These are phyloP conservation scores for Aradophagus sp. DNA, from an alignment of 1,140 invertebrate genomes.

Conservation along the genomic window DNA sequence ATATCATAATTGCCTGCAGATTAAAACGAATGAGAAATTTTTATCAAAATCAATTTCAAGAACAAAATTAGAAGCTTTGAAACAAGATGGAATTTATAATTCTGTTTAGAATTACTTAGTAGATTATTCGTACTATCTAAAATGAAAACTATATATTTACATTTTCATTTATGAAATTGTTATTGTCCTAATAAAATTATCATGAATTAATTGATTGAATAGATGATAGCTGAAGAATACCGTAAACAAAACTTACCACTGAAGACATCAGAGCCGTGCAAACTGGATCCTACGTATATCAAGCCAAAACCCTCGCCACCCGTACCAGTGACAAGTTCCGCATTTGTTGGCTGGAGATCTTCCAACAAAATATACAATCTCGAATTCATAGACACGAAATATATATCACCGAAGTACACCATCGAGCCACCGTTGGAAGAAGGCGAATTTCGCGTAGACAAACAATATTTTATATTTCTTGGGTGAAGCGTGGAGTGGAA, in stretches of 20 bases:
- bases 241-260: slow-evolving; percentile 50
- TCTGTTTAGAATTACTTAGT: too few relatives aligned
- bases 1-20: too few relatives aligned
- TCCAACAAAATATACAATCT: slow-evolving; percentile 64
- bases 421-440: slow-evolving; percentile 58
- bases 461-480: slow-evolving; percentile 64
- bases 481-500: slow-evolving; percentile 39
- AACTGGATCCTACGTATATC: slow-evolving; percentile 51
- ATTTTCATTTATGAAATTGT: too few relatives aligned
- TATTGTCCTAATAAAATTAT: too few relatives aligned
- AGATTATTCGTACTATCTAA: too few relatives aligned
- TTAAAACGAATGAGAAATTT: too few relatives aligned
- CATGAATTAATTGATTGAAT: slow-evolving; percentile 2
- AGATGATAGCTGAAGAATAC: slow-evolving; percentile 61
- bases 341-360: slow-evolving; percentile 71
- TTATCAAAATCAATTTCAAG: too few relatives aligned
- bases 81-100: too few relatives aligned
- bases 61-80: too few relatives aligned
- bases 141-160: too few relatives aligned
- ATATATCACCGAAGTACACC: slow-evolving; percentile 67
- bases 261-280: slow-evolving; percentile 47
- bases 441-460: slow-evolving; percentile 45
- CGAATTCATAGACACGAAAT: slow-evolving; percentile 67
- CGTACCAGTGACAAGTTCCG: slow-evolving; percentile 65
- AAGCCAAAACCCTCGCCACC: slow-evolving; percentile 59